Evolutionary conservation across 2,888 invertebrate species (phyloP).

Genomic region (Cantharis rufa): DNA sequence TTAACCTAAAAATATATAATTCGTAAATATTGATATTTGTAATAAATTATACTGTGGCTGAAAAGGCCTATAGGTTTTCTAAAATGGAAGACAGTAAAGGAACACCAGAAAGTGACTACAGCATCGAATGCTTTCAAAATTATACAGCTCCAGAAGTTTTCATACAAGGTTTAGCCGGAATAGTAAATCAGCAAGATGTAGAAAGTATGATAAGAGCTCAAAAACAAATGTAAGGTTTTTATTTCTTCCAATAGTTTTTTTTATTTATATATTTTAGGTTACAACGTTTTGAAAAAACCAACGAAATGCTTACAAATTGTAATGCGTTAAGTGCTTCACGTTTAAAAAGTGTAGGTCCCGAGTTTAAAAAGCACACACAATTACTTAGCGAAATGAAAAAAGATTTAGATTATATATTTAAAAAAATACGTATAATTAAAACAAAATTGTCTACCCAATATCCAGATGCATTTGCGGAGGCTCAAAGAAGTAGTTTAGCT

Average conservation of each 20-base stretch:
- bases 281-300: slow-evolving; percentile 96
- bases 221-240: slow-evolving; percentile 81
- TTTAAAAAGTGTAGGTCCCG: slow-evolving; percentile 80
- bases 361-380: slow-evolving; percentile 89
- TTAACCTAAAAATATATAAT: background rate
- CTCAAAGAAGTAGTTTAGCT: slow-evolving; percentile 53
- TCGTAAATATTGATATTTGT: background rate
- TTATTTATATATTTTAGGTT: slow-evolving; percentile 63
- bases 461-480: slow-evolving; percentile 68
- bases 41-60: background rate
- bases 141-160: slow-evolving; percentile 90
- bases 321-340: slow-evolving; percentile 90
- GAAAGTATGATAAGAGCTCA: slow-evolving; percentile 88
- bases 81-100: slow-evolving; percentile 56
- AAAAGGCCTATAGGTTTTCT: background rate
- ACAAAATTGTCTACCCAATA: slow-evolving; percentile 73
- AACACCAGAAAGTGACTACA: slow-evolving; percentile 70
- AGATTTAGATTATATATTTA: slow-evolving; percentile 92
- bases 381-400: slow-evolving; percentile 89
- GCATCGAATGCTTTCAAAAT: slow-evolving; percentile 88
- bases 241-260: background rate
- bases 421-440: slow-evolving; percentile 84
- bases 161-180: slow-evolving; percentile 88
- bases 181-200: slow-evolving; percentile 89
- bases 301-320: slow-evolving; percentile 98